Evolutionary conservation across 2,113 vertebrate genomes (phyloP).

Genomic region (Thymallus thymallus): DNA sequence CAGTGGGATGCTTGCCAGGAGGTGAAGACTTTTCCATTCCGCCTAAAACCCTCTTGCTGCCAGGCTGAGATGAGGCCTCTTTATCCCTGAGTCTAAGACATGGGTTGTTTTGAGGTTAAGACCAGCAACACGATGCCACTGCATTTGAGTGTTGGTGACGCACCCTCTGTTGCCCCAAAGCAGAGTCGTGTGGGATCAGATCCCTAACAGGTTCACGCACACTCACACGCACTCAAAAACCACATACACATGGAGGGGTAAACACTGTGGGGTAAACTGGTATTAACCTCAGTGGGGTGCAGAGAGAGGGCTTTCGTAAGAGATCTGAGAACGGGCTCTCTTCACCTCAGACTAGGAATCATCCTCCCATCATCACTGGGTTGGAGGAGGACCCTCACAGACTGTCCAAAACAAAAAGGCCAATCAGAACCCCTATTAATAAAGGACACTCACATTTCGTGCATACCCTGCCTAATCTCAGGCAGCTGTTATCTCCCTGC

Average conservation of each 20-base stretch:
- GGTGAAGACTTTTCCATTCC: background rate
- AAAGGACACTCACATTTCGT: conserved; percentile 53
- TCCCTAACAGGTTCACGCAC: conserved; percentile 9
- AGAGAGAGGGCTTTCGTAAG: background rate
- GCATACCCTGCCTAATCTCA: conserved; percentile 56
- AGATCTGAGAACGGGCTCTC: background rate
- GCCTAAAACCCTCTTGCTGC: background rate
- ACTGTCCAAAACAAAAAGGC: conserved; percentile 39
- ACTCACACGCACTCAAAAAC: background rate
- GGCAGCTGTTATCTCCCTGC: conserved; percentile 58
- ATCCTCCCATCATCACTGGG: conserved; percentile 6
- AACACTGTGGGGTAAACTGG: background rate
- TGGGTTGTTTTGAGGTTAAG: background rate
- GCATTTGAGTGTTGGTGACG: conserved; percentile 18
- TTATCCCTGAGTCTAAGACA: background rate
- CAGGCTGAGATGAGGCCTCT: background rate
- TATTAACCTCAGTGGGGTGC: background rate
- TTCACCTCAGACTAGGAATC: conserved; percentile 9
- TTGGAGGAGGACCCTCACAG: background rate
- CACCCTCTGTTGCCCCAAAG: conserved; percentile 3
- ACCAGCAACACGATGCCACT: conserved; percentile 25
- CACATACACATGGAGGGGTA: background rate
- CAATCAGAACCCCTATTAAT: conserved; percentile 56
- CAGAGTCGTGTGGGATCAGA: conserved; percentile 18
- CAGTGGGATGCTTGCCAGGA: background rate